Base-by-base conservation (phyloP, 2,888 invertebrate species). In the Eristalinus sepulchralis region DNA sequence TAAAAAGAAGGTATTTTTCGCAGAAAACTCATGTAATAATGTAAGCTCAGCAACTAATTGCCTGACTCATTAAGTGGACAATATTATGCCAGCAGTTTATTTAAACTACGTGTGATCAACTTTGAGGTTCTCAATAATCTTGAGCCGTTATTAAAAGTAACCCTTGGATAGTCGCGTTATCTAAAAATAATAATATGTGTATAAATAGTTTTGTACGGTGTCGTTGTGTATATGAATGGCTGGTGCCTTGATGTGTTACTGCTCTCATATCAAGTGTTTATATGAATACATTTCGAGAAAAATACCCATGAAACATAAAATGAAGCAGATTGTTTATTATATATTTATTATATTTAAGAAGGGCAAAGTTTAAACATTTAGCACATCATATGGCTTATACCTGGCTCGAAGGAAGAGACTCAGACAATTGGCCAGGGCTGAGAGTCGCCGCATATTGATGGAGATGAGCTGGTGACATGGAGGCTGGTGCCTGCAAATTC, bases 381-480 rank as follows among this genome's bases (percentile, higher is more conserved):
- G 78, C 78, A 75, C 83, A 75, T 83, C 78, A 64, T 78, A 83
- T 82, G 77, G 70, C 67, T 92, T 93, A 90, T 95, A 96, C 96
- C 96, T 96, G 96, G 94, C 96, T 96, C 92, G 95, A 94, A 90
- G 96, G 96, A 93, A 96, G 95, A 91, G 96, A 96, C 94, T 96
- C 96, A 90, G 96, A 95, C 90, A 95, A 94, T 93, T 95, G 94
- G 90, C 94, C 94, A 88, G 94, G 94, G 90, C 94, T 94, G 92
- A 93, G 91, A 89, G 94, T 94, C 90, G 94, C 94, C 91, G 95
- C 96, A 93, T 95, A 95, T 93, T 96, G 95, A 93, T 96, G 96
- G 92, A 96, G 95, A 94, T 96, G 97, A 92, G 97, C 97, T 89
- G 97, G 96, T 88, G 97, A 97, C 96, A 97, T 97, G 92, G 97